Base-by-base conservation (phyloP, 1,140 invertebrate species). In the Cotesia chilonis region DNA sequence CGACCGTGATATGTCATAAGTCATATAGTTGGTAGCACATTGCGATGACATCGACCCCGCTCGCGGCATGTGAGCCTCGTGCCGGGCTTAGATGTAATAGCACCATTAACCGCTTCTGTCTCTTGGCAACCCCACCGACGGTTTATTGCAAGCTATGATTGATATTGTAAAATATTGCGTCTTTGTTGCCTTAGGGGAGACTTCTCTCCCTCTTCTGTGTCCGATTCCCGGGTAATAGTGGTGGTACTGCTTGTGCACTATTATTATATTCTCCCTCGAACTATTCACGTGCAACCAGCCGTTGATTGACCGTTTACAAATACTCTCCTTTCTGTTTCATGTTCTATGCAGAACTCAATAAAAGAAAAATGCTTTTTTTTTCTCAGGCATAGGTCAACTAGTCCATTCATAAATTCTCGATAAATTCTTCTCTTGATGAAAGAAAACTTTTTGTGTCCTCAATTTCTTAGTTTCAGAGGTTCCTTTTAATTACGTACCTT, bases 21-120 rank as follows among this genome's bases (percentile, higher is more conserved):
- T 83, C 82, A 83, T 47, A 47, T 80, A 83, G 82, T 76, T 82
- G 82, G 82, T 83, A 82, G 81, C 82, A 83, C 81, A 76, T 80
- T 83, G 81, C 80, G 77, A 80, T 79, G 82, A 83, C 82, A 77
- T 81, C 78, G 70, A 68, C 77, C 76, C 74, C 70, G 65, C 67
- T 69, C 57, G 28, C 7, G 59, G 38, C 63, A 54, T 54, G 41
- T 41, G 35, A 47, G 17, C 52, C 68, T 63, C 51, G 64, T 66
- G 67, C 72, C 68, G 54, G 41, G 75, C 73, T 77, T 79, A 81
- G 78, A 80, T 75, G 78, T 81, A 81, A 82, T 78, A 82, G 79
- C 75, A 74, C 79, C 79, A 83, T 82, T 83, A 83, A 81, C 81
- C 76, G 76, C 73, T 80, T 79, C 80, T 82, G 82, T 82, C 82